phyloP scores from a whole-genome alignment of 2,113 vertebrate species.

The Blennius ocellaris region DNA sequence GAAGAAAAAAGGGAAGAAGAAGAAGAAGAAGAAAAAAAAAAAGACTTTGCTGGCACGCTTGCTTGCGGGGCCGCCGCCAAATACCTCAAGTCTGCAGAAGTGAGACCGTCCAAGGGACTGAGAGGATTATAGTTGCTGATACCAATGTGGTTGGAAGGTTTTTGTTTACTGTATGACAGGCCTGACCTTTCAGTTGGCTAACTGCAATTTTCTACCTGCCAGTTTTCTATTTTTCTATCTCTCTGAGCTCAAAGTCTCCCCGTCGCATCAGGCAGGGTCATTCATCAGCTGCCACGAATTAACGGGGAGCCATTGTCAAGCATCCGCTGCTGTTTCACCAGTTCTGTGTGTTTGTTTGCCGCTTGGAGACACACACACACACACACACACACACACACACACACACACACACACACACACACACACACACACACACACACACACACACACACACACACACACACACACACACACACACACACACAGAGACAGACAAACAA shows the following conservation, averaged over 20 bases:
- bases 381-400: slow-evolving; percentile 12
- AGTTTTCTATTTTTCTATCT: slow-evolving; percentile 12
- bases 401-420: neutral
- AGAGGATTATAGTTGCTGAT: slow-evolving; percentile 6
- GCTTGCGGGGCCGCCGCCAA: slow-evolving; percentile 46
- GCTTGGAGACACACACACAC: neutral
- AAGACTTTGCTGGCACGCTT: slow-evolving; percentile 30
- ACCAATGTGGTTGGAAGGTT: neutral
- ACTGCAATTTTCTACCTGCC: slow-evolving; percentile 21
- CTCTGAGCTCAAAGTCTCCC: slow-evolving; percentile 8
- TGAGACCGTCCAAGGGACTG: slow-evolving; percentile 3
- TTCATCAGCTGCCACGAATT: slow-evolving; percentile 46
- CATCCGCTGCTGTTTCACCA: slow-evolving; percentile 1
- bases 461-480: neutral
- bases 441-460: slow-evolving; percentile 2
- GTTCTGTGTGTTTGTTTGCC: slow-evolving; percentile 27
- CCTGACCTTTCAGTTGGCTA: slow-evolving; percentile 13
- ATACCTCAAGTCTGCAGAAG: slow-evolving; percentile 17
- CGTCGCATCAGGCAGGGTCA: slow-evolving; percentile 13
- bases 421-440: neutral
- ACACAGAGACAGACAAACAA: slow-evolving; percentile 3
- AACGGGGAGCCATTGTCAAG: slow-evolving; percentile 19
- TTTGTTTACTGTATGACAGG: neutral
- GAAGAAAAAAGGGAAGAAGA: no score
- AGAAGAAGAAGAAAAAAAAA: no score